These are phyloP conservation scores for Catharus fuscescens DNA, from an alignment of 2,113 vertebrate genomes.

Conservation along the genomic window DNA sequence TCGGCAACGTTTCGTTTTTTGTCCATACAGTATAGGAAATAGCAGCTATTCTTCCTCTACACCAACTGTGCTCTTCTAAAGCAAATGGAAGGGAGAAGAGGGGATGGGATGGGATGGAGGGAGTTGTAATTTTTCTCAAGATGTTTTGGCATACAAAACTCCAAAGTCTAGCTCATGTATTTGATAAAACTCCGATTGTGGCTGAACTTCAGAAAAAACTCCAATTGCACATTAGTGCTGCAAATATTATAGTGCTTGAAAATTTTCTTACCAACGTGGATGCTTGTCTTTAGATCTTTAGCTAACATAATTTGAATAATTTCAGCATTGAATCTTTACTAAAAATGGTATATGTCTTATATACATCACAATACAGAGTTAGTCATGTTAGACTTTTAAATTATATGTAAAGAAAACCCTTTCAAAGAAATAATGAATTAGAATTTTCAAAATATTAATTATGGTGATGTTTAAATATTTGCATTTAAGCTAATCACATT, in stretches of 20 bases:
- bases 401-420: conserved; percentile 6
- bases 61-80: background rate
- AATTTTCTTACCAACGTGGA: background rate
- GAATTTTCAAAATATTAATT: conserved; percentile 50
- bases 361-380: background rate
- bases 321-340: background rate
- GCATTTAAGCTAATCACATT: conserved; percentile 62
- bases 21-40: background rate
- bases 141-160: background rate
- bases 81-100: background rate
- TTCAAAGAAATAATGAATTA: conserved; percentile 3
- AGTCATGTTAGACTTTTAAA: background rate
- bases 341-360: background rate
- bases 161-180: background rate
- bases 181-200: background rate
- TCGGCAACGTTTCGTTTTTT: too few relatives aligned
- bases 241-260: background rate
- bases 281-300: background rate
- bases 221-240: background rate
- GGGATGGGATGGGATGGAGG: fast-evolving
- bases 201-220: background rate
- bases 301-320: background rate
- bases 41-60: background rate
- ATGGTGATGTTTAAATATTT: conserved; percentile 61
- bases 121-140: background rate